phyloP scores from a whole-genome alignment of 2,113 vertebrate genomes.

The Circaetus gallicus region DNA sequence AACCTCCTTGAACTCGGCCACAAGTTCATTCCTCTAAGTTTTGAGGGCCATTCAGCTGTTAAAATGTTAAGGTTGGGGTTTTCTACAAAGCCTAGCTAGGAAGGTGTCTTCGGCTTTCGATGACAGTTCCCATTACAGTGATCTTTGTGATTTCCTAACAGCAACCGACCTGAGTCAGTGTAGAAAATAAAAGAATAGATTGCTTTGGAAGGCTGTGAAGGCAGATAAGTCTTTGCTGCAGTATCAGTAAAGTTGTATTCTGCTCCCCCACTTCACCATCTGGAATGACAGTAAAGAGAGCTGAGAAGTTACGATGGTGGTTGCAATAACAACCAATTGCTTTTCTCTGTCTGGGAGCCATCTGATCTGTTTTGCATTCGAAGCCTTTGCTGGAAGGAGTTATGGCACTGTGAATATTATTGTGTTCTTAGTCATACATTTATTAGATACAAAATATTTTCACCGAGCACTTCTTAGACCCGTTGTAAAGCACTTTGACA shows the following conservation, averaged over 20 bases:
- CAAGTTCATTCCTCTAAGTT: background rate
- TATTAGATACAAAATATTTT: slow-evolving; percentile 46
- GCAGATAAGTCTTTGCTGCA: background rate
- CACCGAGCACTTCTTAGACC: background rate
- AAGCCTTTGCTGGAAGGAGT: slow-evolving; percentile 27
- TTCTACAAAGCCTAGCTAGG: background rate
- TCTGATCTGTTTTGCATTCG: slow-evolving; percentile 21
- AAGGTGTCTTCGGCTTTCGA: fast-evolving
- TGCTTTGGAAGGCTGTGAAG: background rate
- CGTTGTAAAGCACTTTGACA: background rate
- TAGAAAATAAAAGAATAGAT: background rate
- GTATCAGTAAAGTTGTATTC: background rate
- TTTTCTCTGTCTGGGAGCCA: background rate
- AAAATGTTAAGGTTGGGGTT: background rate
- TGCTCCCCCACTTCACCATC: background rate
- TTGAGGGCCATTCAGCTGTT: background rate
- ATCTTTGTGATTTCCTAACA: background rate
- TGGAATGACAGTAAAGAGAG: background rate
- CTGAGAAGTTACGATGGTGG: background rate
- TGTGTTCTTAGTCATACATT: slow-evolving; percentile 21
- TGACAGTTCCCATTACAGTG: background rate
- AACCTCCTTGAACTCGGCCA: background rate
- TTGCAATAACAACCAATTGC: background rate
- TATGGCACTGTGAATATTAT: background rate
- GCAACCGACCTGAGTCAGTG: fast-evolving